phyloP scores from a whole-genome alignment of 2,888 invertebrate species.

The Oscheius sp. region DNA sequence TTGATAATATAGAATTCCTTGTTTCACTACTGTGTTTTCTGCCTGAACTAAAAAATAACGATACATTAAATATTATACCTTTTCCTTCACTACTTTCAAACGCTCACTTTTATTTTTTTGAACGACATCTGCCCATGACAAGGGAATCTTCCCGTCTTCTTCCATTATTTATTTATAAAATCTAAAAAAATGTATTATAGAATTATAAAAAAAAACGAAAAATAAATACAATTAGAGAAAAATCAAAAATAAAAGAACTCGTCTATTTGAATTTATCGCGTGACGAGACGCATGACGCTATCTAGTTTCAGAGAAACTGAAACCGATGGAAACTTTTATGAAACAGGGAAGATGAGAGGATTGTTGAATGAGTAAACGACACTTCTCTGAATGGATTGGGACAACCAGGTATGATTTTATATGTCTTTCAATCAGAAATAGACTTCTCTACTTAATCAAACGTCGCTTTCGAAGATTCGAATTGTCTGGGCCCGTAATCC shows the following conservation, averaged over 20 bases:
- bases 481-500: conserved; percentile 57
- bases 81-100: not conserved
- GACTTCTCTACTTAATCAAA: not conserved
- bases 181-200: too few species aligned
- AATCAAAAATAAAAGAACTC: too few species aligned
- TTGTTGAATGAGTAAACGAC: not conserved
- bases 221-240: too few species aligned
- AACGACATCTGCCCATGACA: not conserved
- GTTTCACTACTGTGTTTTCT: not conserved
- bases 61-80: not conserved
- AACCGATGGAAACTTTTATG: not conserved
- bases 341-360: not conserved
- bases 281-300: too few species aligned
- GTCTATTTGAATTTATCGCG: too few species aligned
- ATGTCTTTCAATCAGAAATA: not conserved
- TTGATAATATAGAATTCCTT: not conserved
- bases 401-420: not conserved
- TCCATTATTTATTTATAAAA: too few species aligned
- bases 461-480: conserved; percentile 31
- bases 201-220: too few species aligned
- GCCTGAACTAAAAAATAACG: not conserved
- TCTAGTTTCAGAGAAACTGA: too few species aligned
- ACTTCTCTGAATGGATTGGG: too few species aligned
- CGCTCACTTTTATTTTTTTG: not conserved
- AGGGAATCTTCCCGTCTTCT: too few species aligned